These are phyloP conservation scores for Apaloderma vittatum DNA, from an alignment of 2,113 vertebrate species.

Conservation along the genomic window DNA sequence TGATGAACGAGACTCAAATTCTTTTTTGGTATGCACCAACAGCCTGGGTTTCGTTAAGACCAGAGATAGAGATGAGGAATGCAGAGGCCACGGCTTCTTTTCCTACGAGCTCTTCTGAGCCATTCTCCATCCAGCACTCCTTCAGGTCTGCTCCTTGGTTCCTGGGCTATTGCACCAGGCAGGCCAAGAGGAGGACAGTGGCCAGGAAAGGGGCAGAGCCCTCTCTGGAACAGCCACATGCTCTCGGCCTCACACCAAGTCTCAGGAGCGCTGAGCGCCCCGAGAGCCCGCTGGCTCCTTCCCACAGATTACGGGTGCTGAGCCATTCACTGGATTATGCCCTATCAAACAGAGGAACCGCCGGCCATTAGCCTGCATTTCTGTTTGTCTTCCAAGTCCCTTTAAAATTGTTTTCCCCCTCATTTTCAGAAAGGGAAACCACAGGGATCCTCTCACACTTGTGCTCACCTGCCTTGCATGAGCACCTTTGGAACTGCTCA, in stretches of 20 bases:
- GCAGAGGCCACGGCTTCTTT: not conserved
- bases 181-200: not conserved
- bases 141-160: conserved; percentile 2
- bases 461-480: not conserved
- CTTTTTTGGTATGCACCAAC: conserved; percentile 24
- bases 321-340: not conserved
- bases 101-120: not conserved
- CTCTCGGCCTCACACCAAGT: not conserved
- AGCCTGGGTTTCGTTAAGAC: not conserved
- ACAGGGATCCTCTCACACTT: not conserved
- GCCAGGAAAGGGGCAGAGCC: not conserved
- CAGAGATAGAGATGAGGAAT: not conserved
- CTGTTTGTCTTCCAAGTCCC: not conserved
- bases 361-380: not conserved
- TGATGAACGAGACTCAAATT: conserved; percentile 47
- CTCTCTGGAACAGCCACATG: too few species aligned
- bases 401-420: not conserved
- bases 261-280: not conserved
- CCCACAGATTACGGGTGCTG: not conserved
- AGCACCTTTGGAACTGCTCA: not conserved
- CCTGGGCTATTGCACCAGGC: not conserved
- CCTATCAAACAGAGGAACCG: not conserved
- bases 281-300: not conserved
- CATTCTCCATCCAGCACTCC: not conserved
- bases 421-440: not conserved